Base-by-base conservation (phyloP, 2,113 vertebrate species). In the Anseranas semipalmata region DNA sequence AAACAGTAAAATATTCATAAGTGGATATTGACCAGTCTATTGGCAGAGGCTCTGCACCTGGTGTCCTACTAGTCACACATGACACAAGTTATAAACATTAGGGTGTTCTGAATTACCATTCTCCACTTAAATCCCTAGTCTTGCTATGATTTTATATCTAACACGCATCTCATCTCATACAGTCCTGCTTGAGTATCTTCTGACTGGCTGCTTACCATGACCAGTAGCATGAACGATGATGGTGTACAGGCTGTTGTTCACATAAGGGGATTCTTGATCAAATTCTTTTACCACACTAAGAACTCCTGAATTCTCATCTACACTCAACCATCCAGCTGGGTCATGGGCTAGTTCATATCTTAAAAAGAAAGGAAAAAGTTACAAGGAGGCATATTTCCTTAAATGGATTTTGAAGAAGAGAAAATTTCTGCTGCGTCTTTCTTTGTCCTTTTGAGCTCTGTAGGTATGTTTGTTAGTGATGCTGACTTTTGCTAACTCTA, bases 241-340 rank as follows among this genome's bases (percentile, higher is more conserved):
- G 24, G 48, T 92, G 66, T 99, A 99, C 62, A 96, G 48, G 48
- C 72, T 96, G 3, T 97, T 15, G 2, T 97, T 91, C 25, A 99
- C 97, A 43, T 91, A 87, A 5, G 95, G 90, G 7, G 98, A 99
- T 83, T 99, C 98, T 52, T 96, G 93, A 95, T 99, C 98, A 91
- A 98, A 95, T 53, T 83, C 98, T 93, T 97, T 75, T 20, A 25
- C 25, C n/a, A 98, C 59, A 68, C 45, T 98, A 16, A 99, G 53
- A 13, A 45, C 33, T 55, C 98, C 99, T 3, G 98, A 98, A 75
- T 93, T 96, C 35, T 93, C 59, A 77, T 99, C 97, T 48, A 99
- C 43, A 2, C 32, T 90, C 56, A 99, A 80, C 98, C 98, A 99
- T 1, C 73, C 56, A 17, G 96, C 98, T 14, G 97, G 98, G 83